phyloP scores from a whole-genome alignment of 2,113 vertebrate genomes.

The Marcusenius ussheri region DNA sequence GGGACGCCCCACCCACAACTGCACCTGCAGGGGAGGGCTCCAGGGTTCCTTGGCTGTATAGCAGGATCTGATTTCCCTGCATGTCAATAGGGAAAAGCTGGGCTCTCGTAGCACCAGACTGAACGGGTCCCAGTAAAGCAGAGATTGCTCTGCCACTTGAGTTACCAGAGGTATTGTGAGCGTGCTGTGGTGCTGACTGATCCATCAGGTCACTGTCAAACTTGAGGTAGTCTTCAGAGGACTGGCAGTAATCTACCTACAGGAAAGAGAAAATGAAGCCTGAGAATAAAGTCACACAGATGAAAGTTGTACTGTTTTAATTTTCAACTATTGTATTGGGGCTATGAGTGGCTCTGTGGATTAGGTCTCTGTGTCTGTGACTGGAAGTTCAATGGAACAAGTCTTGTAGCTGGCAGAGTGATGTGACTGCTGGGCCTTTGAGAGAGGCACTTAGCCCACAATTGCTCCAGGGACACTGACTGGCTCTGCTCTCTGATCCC shows the following conservation, averaged over 20 bases:
- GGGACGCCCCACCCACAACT: conserved; percentile 41
- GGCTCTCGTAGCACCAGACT: conserved; percentile 55
- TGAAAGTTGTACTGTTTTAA: neutral
- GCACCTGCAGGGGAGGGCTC: conserved; percentile 47
- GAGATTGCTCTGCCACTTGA: conserved; percentile 44
- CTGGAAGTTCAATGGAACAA: neutral
- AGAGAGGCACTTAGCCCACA: neutral
- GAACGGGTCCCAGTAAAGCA: conserved; percentile 54
- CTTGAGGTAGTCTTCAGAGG: conserved; percentile 71
- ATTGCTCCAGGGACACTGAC: neutral
- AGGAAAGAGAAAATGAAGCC: neutral
- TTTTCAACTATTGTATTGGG: neutral
- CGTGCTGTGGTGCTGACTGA: conserved; percentile 54
- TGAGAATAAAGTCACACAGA: neutral
- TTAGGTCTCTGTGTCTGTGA: neutral
- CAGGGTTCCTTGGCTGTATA: conserved; percentile 61
- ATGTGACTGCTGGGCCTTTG: neutral
- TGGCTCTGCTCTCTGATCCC: neutral
- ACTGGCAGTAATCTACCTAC: conserved; percentile 70
- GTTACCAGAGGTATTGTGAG: conserved; percentile 40
- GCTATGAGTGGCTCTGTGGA: neutral
- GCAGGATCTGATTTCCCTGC: conserved; percentile 75
- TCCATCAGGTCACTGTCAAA: conserved; percentile 64
- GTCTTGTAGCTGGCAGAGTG: neutral
- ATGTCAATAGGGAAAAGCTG: conserved; percentile 78